A percentile compares a stretch with the other conserved stretches of the same genome.
These are phyloP conservation scores for Neoarius graeffei DNA, from an alignment of 2,113 vertebrate species.

Conservation along the genomic window DNA sequence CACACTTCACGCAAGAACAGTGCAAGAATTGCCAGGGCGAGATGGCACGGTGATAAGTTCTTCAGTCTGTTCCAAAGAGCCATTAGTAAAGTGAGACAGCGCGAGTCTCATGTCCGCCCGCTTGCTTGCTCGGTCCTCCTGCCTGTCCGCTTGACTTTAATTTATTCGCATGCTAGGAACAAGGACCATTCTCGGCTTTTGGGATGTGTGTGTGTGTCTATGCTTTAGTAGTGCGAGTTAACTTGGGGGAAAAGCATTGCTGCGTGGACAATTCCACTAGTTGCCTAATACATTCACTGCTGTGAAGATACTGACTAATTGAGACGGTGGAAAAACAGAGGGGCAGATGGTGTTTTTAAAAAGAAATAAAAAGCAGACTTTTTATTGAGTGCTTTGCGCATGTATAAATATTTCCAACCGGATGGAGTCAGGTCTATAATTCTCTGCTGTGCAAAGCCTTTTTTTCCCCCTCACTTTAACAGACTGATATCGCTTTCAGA, in stretches of 20 bases:
- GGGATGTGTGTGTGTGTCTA: background rate
- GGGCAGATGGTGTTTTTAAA: background rate
- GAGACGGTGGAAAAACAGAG: background rate
- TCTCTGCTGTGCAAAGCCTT: background rate
- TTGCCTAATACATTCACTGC: background rate
- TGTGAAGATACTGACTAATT: background rate
- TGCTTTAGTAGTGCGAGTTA: background rate
- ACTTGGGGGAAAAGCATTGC: background rate
- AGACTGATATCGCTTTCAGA: background rate
- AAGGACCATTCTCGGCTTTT: background rate
- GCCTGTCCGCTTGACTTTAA: conserved; percentile 20
- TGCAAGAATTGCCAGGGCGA: conserved; percentile 64
- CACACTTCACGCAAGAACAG: conserved; percentile 60
- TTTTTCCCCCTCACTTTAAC: background rate
- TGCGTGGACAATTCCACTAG: background rate
- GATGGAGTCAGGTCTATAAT: background rate
- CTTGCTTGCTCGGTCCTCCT: conserved; percentile 4
- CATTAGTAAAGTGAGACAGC: conserved; percentile 55
- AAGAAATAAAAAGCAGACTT: background rate
- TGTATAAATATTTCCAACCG: background rate
- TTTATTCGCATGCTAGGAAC: conserved; percentile 4
- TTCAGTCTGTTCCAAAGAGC: conserved; percentile 58
- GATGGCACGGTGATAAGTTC: conserved; percentile 63
- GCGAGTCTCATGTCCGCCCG: background rate
- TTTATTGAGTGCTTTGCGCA: background rate